Evolutionary conservation across 2,797 vertebrate species (phyloP).

Genomic region (Microtus obscurus): DNA sequence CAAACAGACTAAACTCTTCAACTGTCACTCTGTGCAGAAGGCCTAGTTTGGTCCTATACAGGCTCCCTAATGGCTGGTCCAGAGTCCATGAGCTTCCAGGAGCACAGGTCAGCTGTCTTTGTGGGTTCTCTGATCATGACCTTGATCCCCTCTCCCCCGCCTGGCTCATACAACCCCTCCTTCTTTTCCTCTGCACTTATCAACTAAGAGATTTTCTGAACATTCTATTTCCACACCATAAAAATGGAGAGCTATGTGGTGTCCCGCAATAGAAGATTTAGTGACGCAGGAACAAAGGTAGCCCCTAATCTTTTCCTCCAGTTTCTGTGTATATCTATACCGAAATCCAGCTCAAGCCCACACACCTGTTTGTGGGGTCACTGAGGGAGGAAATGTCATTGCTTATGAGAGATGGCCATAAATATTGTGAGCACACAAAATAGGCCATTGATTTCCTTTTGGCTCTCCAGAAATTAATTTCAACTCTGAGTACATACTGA

Average conservation of each 20-base stretch:
- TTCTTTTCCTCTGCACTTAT: background rate
- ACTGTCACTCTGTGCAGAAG: too few relatives aligned
- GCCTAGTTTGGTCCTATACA: too few relatives aligned
- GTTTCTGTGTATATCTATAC: background rate
- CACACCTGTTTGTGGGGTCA: background rate
- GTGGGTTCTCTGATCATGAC: too few relatives aligned
- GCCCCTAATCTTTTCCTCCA: background rate
- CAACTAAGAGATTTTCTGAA: background rate
- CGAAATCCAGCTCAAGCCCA: fast-evolving
- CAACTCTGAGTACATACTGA: background rate
- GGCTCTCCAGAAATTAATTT: slow-evolving; percentile 27
- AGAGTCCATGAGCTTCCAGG: too few relatives aligned
- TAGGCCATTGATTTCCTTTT: background rate
- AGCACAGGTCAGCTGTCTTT: too few relatives aligned
- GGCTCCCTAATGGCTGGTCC: too few relatives aligned
- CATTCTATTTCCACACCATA: background rate
- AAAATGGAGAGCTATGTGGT: background rate
- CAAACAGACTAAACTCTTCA: too few relatives aligned
- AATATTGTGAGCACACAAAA: background rate
- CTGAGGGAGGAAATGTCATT: background rate
- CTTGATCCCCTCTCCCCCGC: too few relatives aligned
- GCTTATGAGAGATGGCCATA: background rate
- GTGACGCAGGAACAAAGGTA: background rate
- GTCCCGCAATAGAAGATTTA: background rate
- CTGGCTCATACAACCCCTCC: too few relatives aligned